Evolutionary conservation across 2,797 vertebrate species (phyloP).

Genomic region (Enteromius argenteus): DNA sequence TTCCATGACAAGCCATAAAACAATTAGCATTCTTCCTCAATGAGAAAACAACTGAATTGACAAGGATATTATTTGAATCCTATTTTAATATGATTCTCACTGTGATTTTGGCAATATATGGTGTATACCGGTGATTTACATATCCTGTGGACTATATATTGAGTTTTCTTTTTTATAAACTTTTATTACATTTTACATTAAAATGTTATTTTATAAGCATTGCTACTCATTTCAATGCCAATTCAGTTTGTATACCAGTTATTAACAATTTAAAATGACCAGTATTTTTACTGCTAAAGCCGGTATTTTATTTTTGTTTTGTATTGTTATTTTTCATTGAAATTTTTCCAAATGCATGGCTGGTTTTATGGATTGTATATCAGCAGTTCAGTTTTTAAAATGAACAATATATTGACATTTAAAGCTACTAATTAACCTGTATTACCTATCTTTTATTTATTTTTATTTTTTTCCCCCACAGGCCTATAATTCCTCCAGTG

Average conservation of each 20-base stretch:
- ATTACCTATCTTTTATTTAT: not conserved
- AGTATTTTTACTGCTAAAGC: not conserved
- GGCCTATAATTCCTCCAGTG: not conserved
- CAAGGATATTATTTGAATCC: not conserved
- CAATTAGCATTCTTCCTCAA: not conserved
- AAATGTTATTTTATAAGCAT: not conserved
- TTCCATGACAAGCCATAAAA: not conserved
- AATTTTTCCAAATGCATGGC: not conserved
- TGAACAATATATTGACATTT: not conserved
- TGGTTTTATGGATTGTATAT: not conserved
- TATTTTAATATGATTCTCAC: not conserved
- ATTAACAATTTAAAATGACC: not conserved
- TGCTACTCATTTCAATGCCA: not conserved
- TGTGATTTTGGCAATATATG: not conserved
- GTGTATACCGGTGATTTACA: not conserved
- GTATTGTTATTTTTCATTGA: not conserved
- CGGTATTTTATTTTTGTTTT: not conserved
- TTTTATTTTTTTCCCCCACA: not conserved
- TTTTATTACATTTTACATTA: too few relatives aligned
- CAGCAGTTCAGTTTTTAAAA: not conserved
- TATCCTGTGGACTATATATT: not conserved
- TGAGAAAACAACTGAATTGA: not conserved
- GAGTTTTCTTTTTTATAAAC: not conserved
- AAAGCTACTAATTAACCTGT: not conserved
- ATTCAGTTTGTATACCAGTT: not conserved